phyloP scores from a whole-genome alignment of 2,797 vertebrate genomes.

The Hipposideros larvatus region DNA sequence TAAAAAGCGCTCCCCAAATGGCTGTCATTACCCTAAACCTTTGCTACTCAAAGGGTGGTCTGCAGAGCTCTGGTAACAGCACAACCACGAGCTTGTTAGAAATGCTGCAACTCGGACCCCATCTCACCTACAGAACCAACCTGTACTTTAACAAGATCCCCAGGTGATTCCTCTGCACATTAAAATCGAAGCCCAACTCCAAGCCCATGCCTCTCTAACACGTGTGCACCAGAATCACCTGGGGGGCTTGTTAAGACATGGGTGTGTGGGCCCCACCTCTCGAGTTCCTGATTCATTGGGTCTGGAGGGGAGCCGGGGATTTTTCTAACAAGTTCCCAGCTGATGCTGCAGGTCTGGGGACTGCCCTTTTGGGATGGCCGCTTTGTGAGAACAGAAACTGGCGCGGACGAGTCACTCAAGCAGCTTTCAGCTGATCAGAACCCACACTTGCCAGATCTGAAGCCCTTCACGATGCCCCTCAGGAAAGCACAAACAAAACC shows the following conservation, averaged over 20 bases:
- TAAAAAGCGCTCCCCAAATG: background rate
- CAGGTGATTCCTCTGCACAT: accelerated
- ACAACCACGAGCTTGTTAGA: background rate
- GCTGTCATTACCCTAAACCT: background rate
- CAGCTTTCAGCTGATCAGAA: background rate
- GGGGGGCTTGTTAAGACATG: background rate
- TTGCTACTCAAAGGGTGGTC: background rate
- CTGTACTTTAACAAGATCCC: background rate
- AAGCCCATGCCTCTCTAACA: background rate
- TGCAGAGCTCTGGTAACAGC: background rate
- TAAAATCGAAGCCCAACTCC: background rate
- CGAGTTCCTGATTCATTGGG: background rate
- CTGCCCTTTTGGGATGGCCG: background rate
- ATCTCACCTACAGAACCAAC: background rate
- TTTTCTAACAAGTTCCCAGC: background rate
- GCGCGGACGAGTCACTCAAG: background rate
- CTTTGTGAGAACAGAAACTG: background rate
- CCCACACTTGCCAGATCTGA: background rate
- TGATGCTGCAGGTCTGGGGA: background rate
- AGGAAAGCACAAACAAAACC: background rate
- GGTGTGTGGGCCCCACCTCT: accelerated
- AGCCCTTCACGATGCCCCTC: background rate
- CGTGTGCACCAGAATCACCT: accelerated
- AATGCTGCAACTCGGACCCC: background rate
- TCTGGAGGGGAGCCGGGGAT: background rate